A percentile compares a stretch with the other conserved stretches of the same genome.
These are phyloP conservation scores for Myiopsitta monachus DNA, from an alignment of 2,113 vertebrate species.

Conservation along the genomic window DNA sequence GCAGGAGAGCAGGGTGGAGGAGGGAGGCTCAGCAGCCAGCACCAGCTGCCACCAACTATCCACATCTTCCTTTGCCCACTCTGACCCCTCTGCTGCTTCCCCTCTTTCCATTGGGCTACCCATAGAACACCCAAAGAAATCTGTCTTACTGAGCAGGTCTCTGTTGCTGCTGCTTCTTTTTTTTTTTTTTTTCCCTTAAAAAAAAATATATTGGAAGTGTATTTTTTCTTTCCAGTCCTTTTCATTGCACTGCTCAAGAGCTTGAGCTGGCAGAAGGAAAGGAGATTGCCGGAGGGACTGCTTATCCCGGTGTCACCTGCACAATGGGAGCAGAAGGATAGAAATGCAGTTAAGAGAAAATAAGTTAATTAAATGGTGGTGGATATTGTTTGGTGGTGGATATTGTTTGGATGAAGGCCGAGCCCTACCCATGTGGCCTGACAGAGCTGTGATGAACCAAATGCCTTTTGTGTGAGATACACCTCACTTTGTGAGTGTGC, in stretches of 20 bases:
- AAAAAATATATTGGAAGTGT: neutral
- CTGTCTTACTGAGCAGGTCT: neutral
- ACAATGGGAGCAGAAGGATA: neutral
- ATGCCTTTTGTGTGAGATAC: neutral
- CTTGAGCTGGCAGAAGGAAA: neutral
- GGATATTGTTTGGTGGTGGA: neutral
- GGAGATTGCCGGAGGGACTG: neutral
- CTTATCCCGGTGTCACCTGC: neutral
- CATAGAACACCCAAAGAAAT: neutral
- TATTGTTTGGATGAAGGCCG: neutral
- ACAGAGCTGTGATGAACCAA: neutral
- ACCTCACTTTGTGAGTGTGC: neutral
- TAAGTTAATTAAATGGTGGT: neutral
- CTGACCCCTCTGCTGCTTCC: neutral
- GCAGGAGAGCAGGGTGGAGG: neutral
- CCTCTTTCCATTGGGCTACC: neutral
- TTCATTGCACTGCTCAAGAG: neutral
- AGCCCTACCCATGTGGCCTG: neutral
- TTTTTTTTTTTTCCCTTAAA: neutral
- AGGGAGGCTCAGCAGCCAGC: neutral
- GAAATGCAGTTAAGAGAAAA: slow-evolving; percentile 1
- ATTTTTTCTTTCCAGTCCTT: neutral
- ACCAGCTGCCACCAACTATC: neutral
- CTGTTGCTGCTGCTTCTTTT: neutral
- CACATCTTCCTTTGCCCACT: neutral